phyloP scores from a whole-genome alignment of 2,888 invertebrate genomes.

The Leucoma salicis region DNA sequence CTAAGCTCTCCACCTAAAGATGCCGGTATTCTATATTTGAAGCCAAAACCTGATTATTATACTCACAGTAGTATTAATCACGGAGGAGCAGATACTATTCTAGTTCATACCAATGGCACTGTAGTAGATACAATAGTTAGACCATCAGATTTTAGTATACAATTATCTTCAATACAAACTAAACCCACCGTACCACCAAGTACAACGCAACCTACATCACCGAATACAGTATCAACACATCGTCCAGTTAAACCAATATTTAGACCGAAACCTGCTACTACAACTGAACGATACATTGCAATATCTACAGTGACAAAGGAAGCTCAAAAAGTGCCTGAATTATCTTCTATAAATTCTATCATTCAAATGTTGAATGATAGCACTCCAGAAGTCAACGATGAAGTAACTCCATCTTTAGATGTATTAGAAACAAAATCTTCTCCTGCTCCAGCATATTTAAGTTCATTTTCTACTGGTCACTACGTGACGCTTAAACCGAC shows the following conservation, averaged over 20 bases:
- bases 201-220: slow-evolving; percentile 52
- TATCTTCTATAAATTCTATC: slow-evolving; percentile 80
- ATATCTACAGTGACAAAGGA: slow-evolving; percentile 82
- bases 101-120: slow-evolving; percentile 82
- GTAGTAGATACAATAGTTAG: slow-evolving; percentile 76
- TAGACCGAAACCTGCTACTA: slow-evolving; percentile 71
- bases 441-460: slow-evolving; percentile 51
- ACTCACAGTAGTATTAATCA: slow-evolving; percentile 83
- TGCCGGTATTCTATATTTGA: slow-evolving; percentile 49
- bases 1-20: slow-evolving; percentile 72
- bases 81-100: slow-evolving; percentile 83
- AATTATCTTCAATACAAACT: slow-evolving; percentile 74
- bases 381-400: slow-evolving; percentile 64
- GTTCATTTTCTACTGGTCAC: slow-evolving; percentile 62
- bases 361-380: slow-evolving; percentile 84
- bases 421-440: slow-evolving; percentile 67
- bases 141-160: slow-evolving; percentile 76
- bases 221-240: slow-evolving; percentile 65
- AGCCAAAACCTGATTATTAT: slow-evolving; percentile 62
- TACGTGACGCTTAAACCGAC: slow-evolving; percentile 71
- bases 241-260: slow-evolving; percentile 79
- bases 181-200: slow-evolving; percentile 64
- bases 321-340: slow-evolving; percentile 60
- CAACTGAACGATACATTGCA: slow-evolving; percentile 79
- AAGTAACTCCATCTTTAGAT: slow-evolving; percentile 57